Percentiles rank a stretch among this genome's conserved stretches.
These are phyloP conservation scores for Pectinophora gossypiella DNA, from an alignment of 1,140 invertebrate genomes.

Conservation along the genomic window DNA sequence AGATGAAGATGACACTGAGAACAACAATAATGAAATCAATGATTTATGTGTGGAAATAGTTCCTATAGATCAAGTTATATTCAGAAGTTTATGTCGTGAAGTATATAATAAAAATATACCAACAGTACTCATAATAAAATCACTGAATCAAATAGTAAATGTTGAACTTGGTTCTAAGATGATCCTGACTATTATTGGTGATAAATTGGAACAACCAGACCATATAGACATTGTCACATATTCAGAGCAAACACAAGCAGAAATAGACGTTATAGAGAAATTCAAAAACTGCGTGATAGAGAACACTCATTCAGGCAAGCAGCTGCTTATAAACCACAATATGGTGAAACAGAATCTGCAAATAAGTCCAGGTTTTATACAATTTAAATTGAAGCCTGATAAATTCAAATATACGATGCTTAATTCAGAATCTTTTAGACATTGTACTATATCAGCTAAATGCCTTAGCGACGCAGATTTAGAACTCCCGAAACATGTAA, in stretches of 20 bases:
- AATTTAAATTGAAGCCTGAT: constrained; percentile 76
- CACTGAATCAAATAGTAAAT: constrained; percentile 61
- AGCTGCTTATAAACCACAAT: constrained; percentile 78
- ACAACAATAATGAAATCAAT: constrained; percentile 38
- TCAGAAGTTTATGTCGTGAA: constrained; percentile 53
- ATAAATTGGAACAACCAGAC: constrained; percentile 59
- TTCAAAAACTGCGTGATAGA: constrained; percentile 78
- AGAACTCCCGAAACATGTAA: constrained; percentile 30
- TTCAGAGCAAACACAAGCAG: constrained; percentile 49
- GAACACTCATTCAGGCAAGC: constrained; percentile 66
- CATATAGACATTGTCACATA: constrained; percentile 77
- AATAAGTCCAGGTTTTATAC: constrained; percentile 58
- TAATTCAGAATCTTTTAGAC: constrained; percentile 76
- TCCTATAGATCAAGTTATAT: constrained; percentile 53
- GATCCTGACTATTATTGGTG: constrained; percentile 55
- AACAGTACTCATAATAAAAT: constrained; percentile 61
- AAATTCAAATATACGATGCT: constrained; percentile 76
- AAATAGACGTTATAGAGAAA: constrained; percentile 73
- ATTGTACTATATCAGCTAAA: constrained; percentile 74
- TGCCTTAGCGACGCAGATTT: constrained; percentile 57
- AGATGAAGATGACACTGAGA: constrained; percentile 33
- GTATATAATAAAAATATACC: constrained; percentile 62
- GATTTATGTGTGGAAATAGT: constrained; percentile 65
- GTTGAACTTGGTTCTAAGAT: constrained; percentile 61
- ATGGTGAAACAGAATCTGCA: constrained; percentile 75